A percentile compares a stretch with the other conserved stretches of the same genome.
phyloP scores from a whole-genome alignment of 2,113 vertebrate genomes.

The Rhinoptilus africanus region DNA sequence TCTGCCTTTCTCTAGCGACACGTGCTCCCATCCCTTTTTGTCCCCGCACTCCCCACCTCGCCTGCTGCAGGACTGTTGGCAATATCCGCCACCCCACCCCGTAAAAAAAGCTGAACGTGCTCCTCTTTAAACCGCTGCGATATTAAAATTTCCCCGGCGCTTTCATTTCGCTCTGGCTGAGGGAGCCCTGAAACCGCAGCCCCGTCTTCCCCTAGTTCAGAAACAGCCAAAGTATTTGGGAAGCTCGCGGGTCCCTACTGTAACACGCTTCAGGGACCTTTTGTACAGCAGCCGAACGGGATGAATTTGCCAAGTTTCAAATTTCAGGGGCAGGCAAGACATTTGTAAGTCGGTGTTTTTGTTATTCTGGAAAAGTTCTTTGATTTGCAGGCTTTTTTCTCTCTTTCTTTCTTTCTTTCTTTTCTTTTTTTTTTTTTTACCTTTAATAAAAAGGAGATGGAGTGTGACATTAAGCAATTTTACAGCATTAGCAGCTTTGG shows the following conservation, averaged over 20 bases:
- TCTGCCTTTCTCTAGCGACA: constrained; percentile 1
- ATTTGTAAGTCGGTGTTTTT: constrained; percentile 48
- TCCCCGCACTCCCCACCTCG: background rate
- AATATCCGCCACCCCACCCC: background rate
- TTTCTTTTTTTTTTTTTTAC: background rate
- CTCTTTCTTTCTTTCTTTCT: background rate
- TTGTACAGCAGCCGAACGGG: constrained; percentile 17
- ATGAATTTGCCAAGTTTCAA: constrained; percentile 43
- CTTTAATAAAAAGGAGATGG: constrained; percentile 41
- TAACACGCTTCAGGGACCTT: constrained; percentile 32
- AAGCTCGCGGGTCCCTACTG: background rate
- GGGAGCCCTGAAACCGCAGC: constrained; percentile 2
- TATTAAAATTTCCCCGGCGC: background rate
- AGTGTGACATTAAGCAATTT: constrained; percentile 50
- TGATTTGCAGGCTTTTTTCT: background rate
- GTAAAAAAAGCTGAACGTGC: background rate
- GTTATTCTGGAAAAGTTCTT: constrained; percentile 42
- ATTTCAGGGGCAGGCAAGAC: constrained; percentile 42
- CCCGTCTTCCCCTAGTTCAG: background rate
- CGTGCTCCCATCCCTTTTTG: constrained; percentile 23
- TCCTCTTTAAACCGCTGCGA: background rate
- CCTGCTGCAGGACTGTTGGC: background rate
- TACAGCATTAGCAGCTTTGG: constrained; percentile 34
- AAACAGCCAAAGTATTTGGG: constrained; percentile 24
- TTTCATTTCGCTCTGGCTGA: background rate